A percentile compares a stretch with the other conserved stretches of the same genome.
Conservation (phyloP, 2,888 invertebrate species). For the Matsumyia berberina region DNA sequence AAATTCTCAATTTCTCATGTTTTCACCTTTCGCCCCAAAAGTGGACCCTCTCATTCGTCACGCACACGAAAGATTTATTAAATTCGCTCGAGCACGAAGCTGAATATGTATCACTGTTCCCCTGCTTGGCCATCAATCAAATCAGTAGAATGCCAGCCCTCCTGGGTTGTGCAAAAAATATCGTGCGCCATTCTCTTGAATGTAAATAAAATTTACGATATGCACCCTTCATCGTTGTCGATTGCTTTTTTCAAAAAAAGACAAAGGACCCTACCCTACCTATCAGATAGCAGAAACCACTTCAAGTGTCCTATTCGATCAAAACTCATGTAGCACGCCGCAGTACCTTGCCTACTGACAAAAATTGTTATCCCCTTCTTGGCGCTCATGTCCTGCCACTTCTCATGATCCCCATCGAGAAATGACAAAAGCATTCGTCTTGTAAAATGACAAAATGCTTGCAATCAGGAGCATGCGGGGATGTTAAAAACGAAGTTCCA, state of each 20-base stretch:
- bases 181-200: slow-evolving; percentile 40
- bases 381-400: slow-evolving; percentile 48
- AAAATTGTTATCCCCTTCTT: slow-evolving; percentile 31
- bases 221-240: slow-evolving; percentile 45
- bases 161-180: slow-evolving; percentile 35
- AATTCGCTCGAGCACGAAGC: slow-evolving; percentile 28
- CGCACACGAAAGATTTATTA: slow-evolving; percentile 34
- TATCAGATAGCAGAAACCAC: slow-evolving; percentile 28
- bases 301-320: slow-evolving; percentile 13
- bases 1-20: slow-evolving; percentile 18
- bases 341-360: slow-evolving; percentile 8
- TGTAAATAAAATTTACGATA: slow-evolving; percentile 61
- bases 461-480: slow-evolving; percentile 42
- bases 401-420: slow-evolving; percentile 31
- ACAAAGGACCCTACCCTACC: slow-evolving; percentile 14
- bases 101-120: slow-evolving; percentile 1
- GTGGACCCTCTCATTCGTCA: slow-evolving; percentile 3
- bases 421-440: slow-evolving; percentile 46
- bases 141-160: slow-evolving; percentile 31
- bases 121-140: slow-evolving; percentile 52
- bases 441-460: slow-evolving; percentile 63
- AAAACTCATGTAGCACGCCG: slow-evolving; percentile 23
- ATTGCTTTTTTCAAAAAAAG: slow-evolving; percentile 33
- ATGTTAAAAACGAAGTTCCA: slow-evolving; percentile 17
- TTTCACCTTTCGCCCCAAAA: slow-evolving; percentile 1